Percentiles rank a stretch among this genome's conserved stretches.
Evolutionary conservation across 2,888 invertebrate genomes (phyloP).

Genomic region (Calliphora vomitoria): DNA sequence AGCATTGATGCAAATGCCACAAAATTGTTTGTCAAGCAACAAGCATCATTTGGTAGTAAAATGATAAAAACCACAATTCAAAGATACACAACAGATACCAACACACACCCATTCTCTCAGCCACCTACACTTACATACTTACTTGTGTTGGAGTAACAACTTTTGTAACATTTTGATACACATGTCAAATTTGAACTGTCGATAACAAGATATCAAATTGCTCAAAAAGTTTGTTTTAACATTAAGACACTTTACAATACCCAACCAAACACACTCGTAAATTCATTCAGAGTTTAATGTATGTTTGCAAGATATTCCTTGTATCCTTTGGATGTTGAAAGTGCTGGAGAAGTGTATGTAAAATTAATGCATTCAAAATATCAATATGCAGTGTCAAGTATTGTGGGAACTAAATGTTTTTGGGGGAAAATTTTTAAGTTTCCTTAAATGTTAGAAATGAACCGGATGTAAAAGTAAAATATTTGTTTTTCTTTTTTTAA

Average conservation of each 20-base stretch:
- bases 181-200: constrained; percentile 71
- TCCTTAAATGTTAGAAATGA: constrained; percentile 18
- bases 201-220: constrained; percentile 70
- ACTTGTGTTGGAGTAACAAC: constrained; percentile 14
- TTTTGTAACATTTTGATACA: constrained; percentile 66
- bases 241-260: constrained; percentile 44
- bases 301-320: constrained; percentile 27
- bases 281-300: not conserved
- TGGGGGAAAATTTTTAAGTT: constrained; percentile 41
- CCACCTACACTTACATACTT: constrained; percentile 8
- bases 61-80: constrained; percentile 75
- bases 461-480: constrained; percentile 51
- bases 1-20: constrained; percentile 69
- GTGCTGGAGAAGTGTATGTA: constrained; percentile 8
- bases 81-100: constrained; percentile 59
- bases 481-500: constrained; percentile 52
- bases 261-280: not conserved
- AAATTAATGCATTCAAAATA: constrained; percentile 55
- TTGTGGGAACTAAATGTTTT: constrained; percentile 38
- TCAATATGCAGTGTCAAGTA: constrained; percentile 55
- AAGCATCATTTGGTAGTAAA: constrained; percentile 77
- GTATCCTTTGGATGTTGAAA: constrained; percentile 22
- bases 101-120: constrained; percentile 19
- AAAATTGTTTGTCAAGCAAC: constrained; percentile 73
- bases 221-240: constrained; percentile 54